Percentiles rank a stretch among this genome's conserved stretches.
Evolutionary conservation across 1,140 invertebrate species (phyloP).

Genomic region (Diachasma alloeum): DNA sequence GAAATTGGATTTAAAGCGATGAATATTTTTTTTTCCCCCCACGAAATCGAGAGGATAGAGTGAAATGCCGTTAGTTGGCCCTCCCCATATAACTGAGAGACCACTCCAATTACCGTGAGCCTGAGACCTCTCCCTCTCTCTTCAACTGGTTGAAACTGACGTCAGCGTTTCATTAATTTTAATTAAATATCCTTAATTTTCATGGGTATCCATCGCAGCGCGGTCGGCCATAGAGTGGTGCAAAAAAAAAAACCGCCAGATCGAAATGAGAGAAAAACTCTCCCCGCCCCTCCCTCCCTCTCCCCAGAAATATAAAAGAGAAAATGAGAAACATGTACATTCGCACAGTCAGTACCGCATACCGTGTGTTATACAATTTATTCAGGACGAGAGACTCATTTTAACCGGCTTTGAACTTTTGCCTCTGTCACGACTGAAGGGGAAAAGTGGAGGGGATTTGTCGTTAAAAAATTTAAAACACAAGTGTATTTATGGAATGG

Average conservation of each 20-base stretch:
- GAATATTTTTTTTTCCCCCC: background rate
- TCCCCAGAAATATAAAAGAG: slow-evolving; percentile 8
- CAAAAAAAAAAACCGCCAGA: background rate
- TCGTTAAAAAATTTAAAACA: background rate
- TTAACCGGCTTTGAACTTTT: slow-evolving; percentile 2
- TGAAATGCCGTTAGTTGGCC: slow-evolving; percentile 32
- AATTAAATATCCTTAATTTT: slow-evolving; percentile 55
- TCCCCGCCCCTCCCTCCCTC: background rate
- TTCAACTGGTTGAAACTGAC: slow-evolving; percentile 29
- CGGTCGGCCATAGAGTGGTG: slow-evolving; percentile 15
- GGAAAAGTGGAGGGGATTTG: background rate
- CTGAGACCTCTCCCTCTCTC: slow-evolving; percentile 17
- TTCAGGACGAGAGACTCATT: background rate
- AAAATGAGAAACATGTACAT: background rate
- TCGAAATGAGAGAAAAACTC: slow-evolving; percentile 1
- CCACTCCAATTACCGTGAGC: slow-evolving; percentile 50
- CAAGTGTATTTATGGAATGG: background rate
- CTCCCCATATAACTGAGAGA: slow-evolving; percentile 29
- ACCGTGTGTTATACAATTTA: background rate
- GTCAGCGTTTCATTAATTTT: slow-evolving; percentile 56
- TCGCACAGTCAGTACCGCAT: background rate
- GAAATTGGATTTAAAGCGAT: background rate
- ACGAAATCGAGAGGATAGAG: slow-evolving; percentile 16
- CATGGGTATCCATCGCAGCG: slow-evolving; percentile 26
- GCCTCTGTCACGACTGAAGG: background rate